phyloP scores from a whole-genome alignment of 2,113 vertebrate genomes.

The Phalacrocorax carbo region DNA sequence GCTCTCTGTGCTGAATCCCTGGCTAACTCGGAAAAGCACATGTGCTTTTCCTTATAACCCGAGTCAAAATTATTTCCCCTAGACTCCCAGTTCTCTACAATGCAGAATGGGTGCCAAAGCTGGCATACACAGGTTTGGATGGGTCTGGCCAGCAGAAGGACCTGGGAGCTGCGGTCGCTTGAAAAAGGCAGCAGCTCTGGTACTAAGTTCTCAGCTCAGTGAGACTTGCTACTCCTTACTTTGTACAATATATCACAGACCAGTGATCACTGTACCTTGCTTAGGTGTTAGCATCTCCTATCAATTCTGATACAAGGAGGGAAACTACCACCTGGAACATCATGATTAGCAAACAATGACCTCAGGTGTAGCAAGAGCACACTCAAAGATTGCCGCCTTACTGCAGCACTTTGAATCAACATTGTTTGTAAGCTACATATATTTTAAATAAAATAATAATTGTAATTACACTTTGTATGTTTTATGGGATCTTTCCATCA shows the following conservation, averaged over 20 bases:
- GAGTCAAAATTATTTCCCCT: neutral
- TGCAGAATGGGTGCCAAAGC: neutral
- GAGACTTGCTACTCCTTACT: neutral
- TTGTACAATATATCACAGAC: neutral
- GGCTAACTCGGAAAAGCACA: neutral
- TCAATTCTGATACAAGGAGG: neutral
- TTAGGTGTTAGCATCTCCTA: neutral
- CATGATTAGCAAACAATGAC: fast-evolving
- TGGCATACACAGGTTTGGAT: neutral
- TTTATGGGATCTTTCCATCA: neutral
- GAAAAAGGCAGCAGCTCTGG: neutral
- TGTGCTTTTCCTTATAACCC: neutral
- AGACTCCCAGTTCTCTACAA: neutral
- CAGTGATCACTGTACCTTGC: neutral
- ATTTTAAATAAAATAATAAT: slow-evolving; percentile 42
- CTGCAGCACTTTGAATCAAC: neutral
- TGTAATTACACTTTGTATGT: slow-evolving; percentile 12
- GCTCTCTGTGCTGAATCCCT: neutral
- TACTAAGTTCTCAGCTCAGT: neutral
- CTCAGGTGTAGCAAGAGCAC: neutral
- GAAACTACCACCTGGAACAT: neutral
- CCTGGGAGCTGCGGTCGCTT: neutral
- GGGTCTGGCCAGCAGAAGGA: neutral
- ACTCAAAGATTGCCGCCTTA: neutral
- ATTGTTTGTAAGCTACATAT: neutral